phyloP scores from a whole-genome alignment of 2,888 invertebrate species.

The Drosophila leonis region DNA sequence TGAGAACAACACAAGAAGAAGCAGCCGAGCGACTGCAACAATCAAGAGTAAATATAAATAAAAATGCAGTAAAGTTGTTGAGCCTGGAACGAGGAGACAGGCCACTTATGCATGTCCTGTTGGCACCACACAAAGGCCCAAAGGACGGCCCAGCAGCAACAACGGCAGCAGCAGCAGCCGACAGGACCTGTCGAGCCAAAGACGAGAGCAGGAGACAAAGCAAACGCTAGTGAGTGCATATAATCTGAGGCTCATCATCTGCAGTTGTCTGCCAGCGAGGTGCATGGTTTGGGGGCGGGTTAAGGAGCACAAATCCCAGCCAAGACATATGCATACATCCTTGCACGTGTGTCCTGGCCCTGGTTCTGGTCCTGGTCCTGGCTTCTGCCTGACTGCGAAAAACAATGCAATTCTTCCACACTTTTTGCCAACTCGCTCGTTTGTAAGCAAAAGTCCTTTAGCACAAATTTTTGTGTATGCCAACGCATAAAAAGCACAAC shows the following conservation, averaged over 20 bases:
- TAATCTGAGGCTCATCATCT: conserved; percentile 73
- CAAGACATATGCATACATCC: conserved; percentile 66
- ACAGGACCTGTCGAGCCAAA: conserved; percentile 58
- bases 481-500: conserved; percentile 77
- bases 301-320: conserved; percentile 63
- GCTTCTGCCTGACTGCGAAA: conserved; percentile 31
- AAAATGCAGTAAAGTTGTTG: conserved; percentile 64
- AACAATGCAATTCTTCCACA: conserved; percentile 80
- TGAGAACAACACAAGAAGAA: conserved; percentile 26
- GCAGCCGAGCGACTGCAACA: conserved; percentile 58
- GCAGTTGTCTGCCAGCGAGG: conserved; percentile 37
- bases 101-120: conserved; percentile 80
- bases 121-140: conserved; percentile 60
- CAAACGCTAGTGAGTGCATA: conserved; percentile 73
- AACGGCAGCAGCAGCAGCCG: conserved; percentile 23
- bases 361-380: conserved; percentile 4
- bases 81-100: conserved; percentile 63
- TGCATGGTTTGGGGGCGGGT: not conserved
- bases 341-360: conserved; percentile 35
- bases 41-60: conserved; percentile 80
- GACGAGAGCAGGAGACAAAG: conserved; percentile 57
- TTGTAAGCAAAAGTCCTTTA: conserved; percentile 80
- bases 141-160: conserved; percentile 23
- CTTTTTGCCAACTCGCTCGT: conserved; percentile 77
- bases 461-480: conserved; percentile 71